phyloP scores from a whole-genome alignment of 2,113 vertebrate genomes.

The Coracopsis vasa region DNA sequence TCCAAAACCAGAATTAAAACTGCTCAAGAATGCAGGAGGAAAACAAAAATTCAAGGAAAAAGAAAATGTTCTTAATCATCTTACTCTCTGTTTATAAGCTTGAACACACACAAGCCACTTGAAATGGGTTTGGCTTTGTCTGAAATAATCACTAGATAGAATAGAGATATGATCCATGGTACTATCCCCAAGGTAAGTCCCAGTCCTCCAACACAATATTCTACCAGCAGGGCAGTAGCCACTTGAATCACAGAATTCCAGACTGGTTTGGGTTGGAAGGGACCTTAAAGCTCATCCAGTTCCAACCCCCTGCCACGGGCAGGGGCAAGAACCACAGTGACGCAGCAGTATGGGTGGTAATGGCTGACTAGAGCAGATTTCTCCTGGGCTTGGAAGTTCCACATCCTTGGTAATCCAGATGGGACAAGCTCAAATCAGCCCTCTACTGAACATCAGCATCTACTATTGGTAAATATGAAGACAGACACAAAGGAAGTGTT shows the following conservation, averaged over 20 bases:
- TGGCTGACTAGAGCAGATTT: neutral
- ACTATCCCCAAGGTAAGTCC: neutral
- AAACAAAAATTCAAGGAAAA: neutral
- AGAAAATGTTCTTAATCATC: neutral
- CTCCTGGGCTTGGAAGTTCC: neutral
- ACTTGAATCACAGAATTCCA: neutral
- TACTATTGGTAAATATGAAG: neutral
- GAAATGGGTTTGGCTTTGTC: neutral
- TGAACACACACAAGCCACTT: neutral
- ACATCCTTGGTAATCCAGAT: neutral
- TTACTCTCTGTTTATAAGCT: neutral
- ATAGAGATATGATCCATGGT: neutral
- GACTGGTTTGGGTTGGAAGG: neutral
- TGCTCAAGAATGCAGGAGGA: neutral
- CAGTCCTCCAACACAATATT: neutral
- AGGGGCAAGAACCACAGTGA: neutral
- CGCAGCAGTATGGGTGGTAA: neutral
- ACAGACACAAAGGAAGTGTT: neutral
- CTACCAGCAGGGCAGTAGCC: neutral
- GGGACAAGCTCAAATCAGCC: neutral
- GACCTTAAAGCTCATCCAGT: neutral
- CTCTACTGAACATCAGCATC: neutral
- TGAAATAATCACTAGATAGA: neutral
- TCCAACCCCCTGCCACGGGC: neutral
- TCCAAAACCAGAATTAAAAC: neutral